Percentiles rank a stretch among this genome's conserved stretches.
Conservation (phyloP, 2,797 vertebrate genomes). For the Tauraco hartlaubi region DNA sequence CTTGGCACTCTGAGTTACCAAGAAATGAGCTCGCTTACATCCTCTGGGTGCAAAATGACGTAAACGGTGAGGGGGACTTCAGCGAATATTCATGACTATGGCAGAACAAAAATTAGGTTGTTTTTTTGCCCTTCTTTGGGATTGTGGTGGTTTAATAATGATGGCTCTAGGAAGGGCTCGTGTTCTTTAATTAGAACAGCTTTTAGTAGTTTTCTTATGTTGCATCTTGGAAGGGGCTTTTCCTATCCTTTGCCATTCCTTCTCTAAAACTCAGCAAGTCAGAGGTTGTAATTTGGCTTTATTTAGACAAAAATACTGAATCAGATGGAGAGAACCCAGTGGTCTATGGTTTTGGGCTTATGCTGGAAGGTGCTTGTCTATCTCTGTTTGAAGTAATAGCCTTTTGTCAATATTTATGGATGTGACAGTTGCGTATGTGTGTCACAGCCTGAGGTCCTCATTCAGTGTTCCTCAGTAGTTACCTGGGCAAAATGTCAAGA, state of each 20-base stretch:
- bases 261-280: neutral
- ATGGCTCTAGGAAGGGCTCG: neutral
- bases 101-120: neutral
- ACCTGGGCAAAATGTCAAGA: neutral
- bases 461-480: neutral
- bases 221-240: neutral
- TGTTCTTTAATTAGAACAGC: slow-evolving; percentile 27
- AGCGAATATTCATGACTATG: neutral
- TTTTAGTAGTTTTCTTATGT: neutral
- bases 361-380: neutral
- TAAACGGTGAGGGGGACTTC: neutral
- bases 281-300: neutral
- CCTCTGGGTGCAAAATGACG: neutral
- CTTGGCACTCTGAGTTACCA: neutral
- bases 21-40: neutral
- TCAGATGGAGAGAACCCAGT: neutral
- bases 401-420: neutral
- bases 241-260: neutral
- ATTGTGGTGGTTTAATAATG: neutral
- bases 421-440: neutral
- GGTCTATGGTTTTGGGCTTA: neutral
- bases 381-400: neutral
- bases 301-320: neutral
- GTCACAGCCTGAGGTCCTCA: neutral
- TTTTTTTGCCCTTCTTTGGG: too few relatives aligned